Conservation (phyloP, 2,888 invertebrate genomes). For the Chironomus tentans region DNA sequence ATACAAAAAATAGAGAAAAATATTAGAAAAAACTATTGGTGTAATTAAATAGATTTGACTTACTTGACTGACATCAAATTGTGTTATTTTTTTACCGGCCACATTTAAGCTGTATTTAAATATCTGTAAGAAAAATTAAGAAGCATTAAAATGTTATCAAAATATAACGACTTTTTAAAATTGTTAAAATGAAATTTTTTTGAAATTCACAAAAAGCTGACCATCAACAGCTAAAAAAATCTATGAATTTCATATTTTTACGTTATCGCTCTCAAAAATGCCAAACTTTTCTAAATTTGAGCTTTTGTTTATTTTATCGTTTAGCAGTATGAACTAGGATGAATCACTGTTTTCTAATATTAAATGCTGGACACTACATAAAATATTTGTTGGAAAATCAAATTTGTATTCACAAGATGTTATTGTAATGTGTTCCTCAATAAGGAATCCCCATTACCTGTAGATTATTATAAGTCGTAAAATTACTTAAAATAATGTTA, state of each 20-base stretch:
- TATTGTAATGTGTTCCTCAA: slow-evolving; percentile 34
- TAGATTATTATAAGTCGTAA: slow-evolving; percentile 36
- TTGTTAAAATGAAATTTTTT: too few relatives aligned
- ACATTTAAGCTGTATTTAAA: slow-evolving; percentile 6
- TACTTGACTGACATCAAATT: neutral
- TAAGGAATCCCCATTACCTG: too few relatives aligned
- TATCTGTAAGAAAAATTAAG: neutral
- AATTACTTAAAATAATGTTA: slow-evolving; percentile 39
- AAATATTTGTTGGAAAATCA: slow-evolving; percentile 40
- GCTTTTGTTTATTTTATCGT: neutral
- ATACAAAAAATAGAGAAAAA: neutral
- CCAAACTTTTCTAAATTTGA: slow-evolving; percentile 3
- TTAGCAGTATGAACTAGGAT: neutral
- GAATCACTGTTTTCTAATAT: neutral
- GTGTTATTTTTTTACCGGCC: neutral
- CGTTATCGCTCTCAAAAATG: neutral
- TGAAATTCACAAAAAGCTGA: neutral
- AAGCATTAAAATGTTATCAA: too few relatives aligned
- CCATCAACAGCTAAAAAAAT: too few relatives aligned
- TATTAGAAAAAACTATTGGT: neutral
- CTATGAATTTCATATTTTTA: too few relatives aligned
- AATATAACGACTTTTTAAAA: too few relatives aligned
- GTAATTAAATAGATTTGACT: neutral
- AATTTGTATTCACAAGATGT: slow-evolving; percentile 39
- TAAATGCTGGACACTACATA: slow-evolving; percentile 32